Evolutionary conservation across 1,140 invertebrate species (phyloP).

Genomic region (Microvelia longipes): DNA sequence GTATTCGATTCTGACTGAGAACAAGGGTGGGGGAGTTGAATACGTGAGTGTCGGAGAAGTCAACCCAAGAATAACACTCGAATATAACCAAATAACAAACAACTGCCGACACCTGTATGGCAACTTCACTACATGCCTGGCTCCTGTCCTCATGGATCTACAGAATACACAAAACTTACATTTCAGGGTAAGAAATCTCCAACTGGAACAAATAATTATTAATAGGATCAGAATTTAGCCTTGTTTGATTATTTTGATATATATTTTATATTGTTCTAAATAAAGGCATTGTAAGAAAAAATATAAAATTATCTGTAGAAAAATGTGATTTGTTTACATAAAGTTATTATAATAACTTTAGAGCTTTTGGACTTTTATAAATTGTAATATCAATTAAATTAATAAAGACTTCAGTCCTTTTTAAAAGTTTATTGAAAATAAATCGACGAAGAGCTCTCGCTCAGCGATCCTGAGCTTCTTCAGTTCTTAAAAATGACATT

Average conservation of each 20-base stretch:
- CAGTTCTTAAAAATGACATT: too few species aligned
- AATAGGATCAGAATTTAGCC: constrained; percentile 18
- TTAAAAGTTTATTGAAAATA: too few species aligned
- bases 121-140: constrained; percentile 80
- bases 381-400: too few species aligned
- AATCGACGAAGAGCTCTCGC: too few species aligned
- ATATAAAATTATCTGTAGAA: too few species aligned
- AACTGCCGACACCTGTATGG: constrained; percentile 88
- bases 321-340: too few species aligned
- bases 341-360: too few species aligned
- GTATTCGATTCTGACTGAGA: constrained; percentile 63
- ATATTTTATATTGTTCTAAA: background rate
- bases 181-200: constrained; percentile 70
- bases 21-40: constrained; percentile 72
- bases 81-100: constrained; percentile 66
- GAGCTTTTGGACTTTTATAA: too few species aligned
- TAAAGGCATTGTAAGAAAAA: background rate
- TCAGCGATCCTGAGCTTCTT: too few species aligned
- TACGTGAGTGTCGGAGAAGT: constrained; percentile 88
- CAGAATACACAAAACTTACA: constrained; percentile 85
- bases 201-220: too few species aligned
- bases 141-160: constrained; percentile 70
- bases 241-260: background rate
- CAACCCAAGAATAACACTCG: constrained; percentile 78
- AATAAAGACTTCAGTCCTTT: too few species aligned